Conservation (phyloP, 2,888 invertebrate species). For the Meganola albula region DNA sequence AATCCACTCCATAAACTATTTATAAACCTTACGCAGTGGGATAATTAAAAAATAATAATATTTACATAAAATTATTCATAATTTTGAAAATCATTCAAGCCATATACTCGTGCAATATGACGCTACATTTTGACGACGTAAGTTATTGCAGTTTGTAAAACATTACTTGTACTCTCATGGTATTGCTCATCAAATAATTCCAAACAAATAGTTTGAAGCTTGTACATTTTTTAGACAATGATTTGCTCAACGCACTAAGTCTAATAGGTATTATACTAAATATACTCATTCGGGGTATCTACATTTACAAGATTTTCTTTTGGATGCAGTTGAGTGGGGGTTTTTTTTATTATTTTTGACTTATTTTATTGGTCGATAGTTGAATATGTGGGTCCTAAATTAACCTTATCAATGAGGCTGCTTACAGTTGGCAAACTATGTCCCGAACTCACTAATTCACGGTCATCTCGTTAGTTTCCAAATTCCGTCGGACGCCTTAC, state of each 20-base stretch:
- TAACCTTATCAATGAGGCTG: too few species aligned
- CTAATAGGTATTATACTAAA: slow-evolving; percentile 38
- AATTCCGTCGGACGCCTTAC: too few species aligned
- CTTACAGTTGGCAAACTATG: too few species aligned
- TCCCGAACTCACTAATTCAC: too few species aligned
- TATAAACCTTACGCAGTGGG: slow-evolving; percentile 55
- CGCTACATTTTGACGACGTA: slow-evolving; percentile 32
- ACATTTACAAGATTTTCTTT: too few species aligned
- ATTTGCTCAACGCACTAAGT: slow-evolving; percentile 44
- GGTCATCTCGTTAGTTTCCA: too few species aligned
- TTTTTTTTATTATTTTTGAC: too few species aligned
- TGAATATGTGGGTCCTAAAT: too few species aligned
- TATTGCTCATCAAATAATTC: slow-evolving; percentile 54
- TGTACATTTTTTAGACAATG: slow-evolving; percentile 45
- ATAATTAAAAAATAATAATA: slow-evolving; percentile 50
- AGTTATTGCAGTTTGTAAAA: slow-evolving; percentile 45
- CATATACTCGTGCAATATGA: slow-evolving; percentile 48
- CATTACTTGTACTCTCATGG: slow-evolving; percentile 54
- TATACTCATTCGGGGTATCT: too few species aligned
- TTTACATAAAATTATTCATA: slow-evolving; percentile 42
- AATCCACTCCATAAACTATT: slow-evolving; percentile 60
- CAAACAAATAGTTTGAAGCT: slow-evolving; percentile 43
- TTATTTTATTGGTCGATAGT: too few species aligned
- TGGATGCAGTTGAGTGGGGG: too few species aligned
- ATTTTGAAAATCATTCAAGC: slow-evolving; percentile 42